These are phyloP conservation scores for Stomatorhinus walkeri DNA, from an alignment of 2,797 vertebrate genomes.

Conservation along the genomic window DNA sequence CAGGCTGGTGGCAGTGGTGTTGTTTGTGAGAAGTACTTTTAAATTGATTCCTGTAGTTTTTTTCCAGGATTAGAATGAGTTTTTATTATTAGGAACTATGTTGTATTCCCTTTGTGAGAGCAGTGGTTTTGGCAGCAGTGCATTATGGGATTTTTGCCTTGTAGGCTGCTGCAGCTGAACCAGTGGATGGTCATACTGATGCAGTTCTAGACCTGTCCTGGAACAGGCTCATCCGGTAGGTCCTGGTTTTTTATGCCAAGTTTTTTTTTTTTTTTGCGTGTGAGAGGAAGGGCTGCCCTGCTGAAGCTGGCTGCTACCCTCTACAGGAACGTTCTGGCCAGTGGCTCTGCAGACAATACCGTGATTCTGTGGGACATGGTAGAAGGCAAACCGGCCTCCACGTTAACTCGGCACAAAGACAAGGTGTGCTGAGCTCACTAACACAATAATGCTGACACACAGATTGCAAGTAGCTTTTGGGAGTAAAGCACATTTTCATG, in stretches of 20 bases:
- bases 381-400: constrained; percentile 76
- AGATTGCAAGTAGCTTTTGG: neutral
- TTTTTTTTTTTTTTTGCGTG: neutral
- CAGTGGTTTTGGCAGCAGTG: neutral
- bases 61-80: neutral
- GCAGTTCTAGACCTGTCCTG: constrained; percentile 92
- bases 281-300: neutral
- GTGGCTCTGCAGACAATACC: constrained; percentile 81
- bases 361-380: constrained; percentile 87
- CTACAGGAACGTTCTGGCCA: constrained; percentile 82
- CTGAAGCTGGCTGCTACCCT: neutral
- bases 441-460: neutral
- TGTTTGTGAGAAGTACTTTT: neutral
- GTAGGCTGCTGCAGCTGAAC: constrained; percentile 54
- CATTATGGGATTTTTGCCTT: constrained; percentile 7
- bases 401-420: constrained; percentile 73
- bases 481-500: neutral
- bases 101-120: neutral
- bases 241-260: neutral
- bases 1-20: neutral
- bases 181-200: constrained; percentile 73
- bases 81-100: neutral
- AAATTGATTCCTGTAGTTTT: neutral
- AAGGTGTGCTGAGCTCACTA: constrained; percentile 61
- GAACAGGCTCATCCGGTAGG: constrained; percentile 84